phyloP scores from a whole-genome alignment of 2,888 invertebrate genomes.

The Hydraecia micacea region DNA sequence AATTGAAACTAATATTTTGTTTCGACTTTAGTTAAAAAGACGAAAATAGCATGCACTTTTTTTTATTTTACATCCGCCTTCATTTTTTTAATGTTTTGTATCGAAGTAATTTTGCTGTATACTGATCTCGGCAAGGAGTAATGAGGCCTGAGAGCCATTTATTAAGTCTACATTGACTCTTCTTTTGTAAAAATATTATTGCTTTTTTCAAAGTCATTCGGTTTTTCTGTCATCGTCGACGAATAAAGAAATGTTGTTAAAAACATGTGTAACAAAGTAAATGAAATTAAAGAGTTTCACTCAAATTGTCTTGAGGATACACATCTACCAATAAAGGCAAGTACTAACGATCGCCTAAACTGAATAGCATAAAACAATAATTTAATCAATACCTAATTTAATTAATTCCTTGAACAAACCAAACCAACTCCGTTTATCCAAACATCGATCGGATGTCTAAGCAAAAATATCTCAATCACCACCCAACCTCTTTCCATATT shows the following conservation, averaged over 20 bases:
- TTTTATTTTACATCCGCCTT: no score
- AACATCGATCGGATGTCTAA: slow-evolving; percentile 21
- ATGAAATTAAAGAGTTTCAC: neutral
- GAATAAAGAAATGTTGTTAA: no score
- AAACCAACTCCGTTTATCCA: slow-evolving; percentile 28
- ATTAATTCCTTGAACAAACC: slow-evolving; percentile 37
- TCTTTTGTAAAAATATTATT: neutral
- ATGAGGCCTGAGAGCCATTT: neutral
- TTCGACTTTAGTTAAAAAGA: neutral
- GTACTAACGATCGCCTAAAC: neutral
- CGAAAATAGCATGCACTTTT: neutral
- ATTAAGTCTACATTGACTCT: neutral
- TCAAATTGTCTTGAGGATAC: neutral
- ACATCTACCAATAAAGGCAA: slow-evolving; percentile 3
- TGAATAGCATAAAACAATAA: neutral
- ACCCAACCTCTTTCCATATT: slow-evolving; percentile 58
- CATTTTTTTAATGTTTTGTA: neutral
- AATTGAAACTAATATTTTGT: neutral
- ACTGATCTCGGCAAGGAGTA: neutral
- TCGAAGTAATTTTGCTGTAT: neutral
- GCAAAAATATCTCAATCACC: slow-evolving; percentile 45
- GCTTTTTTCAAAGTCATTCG: neutral
- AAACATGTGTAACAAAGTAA: neutral
- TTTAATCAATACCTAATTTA: neutral
- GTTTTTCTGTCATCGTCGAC: no score